Conservation (phyloP, 2,888 invertebrate genomes). For the Pollenia labialis region DNA sequence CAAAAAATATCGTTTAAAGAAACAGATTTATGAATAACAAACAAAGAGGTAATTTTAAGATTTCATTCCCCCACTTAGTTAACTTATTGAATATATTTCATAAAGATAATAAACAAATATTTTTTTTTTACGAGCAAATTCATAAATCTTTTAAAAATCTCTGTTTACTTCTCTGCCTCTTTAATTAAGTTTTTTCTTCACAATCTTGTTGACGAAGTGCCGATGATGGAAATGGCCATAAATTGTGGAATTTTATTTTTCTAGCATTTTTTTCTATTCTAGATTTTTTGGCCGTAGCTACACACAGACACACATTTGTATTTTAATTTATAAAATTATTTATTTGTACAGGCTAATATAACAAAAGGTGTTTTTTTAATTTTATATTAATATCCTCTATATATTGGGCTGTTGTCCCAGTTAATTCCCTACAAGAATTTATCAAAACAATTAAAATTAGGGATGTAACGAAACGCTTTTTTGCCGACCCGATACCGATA, state of each 20-base stretch:
- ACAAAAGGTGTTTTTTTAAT: background rate
- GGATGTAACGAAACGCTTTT: no score
- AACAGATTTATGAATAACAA: no score
- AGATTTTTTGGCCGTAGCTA: conserved; percentile 10
- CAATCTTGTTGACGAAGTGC: conserved; percentile 77
- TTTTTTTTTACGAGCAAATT: background rate
- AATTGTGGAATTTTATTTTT: conserved; percentile 79
- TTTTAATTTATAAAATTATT: no score
- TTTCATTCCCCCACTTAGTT: no score
- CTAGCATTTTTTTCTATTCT: background rate
- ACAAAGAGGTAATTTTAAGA: no score
- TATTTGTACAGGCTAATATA: no score
- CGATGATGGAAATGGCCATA: conserved; percentile 81
- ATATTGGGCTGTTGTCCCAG: no score
- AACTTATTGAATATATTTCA: background rate
- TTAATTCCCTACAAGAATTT: no score
- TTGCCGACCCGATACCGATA: no score
- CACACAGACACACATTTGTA: background rate
- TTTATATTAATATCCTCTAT: background rate
- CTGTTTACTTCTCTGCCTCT: background rate
- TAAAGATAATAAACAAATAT: no score
- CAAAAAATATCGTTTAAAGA: no score
- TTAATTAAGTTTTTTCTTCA: conserved; percentile 20
- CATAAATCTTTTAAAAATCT: background rate
- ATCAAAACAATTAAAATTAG: no score